Percentiles rank a stretch among this genome's conserved stretches.
These are phyloP conservation scores for Turdus rufiventris DNA, from an alignment of 2,113 vertebrate species.

Conservation along the genomic window DNA sequence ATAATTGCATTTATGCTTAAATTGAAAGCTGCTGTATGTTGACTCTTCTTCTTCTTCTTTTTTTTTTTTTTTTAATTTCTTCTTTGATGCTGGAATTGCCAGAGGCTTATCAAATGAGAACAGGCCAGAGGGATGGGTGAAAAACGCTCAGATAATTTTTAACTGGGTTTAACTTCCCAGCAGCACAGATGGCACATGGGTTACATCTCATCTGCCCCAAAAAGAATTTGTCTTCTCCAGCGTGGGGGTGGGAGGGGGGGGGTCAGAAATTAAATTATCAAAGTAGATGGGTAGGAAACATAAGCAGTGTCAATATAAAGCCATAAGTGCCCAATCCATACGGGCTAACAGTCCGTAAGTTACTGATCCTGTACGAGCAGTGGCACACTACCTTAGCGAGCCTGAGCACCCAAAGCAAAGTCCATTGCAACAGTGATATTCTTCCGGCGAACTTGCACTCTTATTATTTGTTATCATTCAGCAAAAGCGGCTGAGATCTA, in stretches of 20 bases:
- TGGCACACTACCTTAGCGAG: background rate
- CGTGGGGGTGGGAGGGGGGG: accelerated
- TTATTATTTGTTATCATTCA: background rate
- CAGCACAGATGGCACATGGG: background rate
- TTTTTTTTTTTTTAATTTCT: background rate
- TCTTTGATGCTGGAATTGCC: background rate
- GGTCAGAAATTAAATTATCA: background rate
- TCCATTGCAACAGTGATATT: background rate
- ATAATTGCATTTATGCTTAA: background rate
- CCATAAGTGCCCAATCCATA: background rate
- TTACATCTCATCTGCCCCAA: background rate
- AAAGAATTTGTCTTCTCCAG: background rate
- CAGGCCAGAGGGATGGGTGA: background rate
- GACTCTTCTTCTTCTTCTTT: background rate
- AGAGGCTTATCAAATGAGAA: background rate
- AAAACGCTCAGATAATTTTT: background rate
- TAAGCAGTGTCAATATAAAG: background rate
- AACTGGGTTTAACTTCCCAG: background rate
- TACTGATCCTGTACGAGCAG: background rate
- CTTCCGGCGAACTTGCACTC: background rate
- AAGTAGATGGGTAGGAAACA: background rate
- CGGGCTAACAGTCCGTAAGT: accelerated
- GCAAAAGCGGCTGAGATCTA: background rate
- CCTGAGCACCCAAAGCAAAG: background rate
- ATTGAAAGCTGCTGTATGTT: background rate